Conservation (phyloP, 2,797 vertebrate species). For the Neomorphus geoffroyi region DNA sequence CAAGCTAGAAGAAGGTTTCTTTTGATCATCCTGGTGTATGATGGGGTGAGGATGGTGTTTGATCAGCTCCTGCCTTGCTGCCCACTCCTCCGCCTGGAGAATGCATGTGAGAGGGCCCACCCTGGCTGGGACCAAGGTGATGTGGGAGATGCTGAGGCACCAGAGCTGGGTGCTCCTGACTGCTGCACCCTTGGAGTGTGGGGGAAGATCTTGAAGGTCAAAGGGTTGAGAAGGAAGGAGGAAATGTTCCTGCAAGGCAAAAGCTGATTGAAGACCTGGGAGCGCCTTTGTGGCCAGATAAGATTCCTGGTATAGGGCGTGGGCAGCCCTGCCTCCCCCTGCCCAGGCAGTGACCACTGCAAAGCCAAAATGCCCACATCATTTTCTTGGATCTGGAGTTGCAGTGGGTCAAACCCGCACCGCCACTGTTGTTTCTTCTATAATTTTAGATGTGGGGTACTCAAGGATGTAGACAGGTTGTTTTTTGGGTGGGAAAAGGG, state of each 20-base stretch:
- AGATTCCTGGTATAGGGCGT: not conserved
- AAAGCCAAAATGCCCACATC: not conserved
- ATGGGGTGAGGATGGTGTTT: not conserved
- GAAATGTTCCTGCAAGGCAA: not conserved
- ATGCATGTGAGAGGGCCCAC: rapidly evolving
- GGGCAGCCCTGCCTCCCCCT: not conserved
- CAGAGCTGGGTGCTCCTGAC: not conserved
- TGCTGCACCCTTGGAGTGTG: not conserved
- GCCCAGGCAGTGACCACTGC: not conserved
- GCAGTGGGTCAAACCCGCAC: not conserved
- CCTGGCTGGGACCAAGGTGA: not conserved
- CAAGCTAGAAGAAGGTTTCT: not conserved
- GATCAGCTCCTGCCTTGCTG: not conserved
- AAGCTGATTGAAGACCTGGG: not conserved
- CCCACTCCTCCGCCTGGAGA: not conserved
- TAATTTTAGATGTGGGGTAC: not conserved
- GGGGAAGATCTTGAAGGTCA: not conserved
- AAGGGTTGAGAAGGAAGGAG: not conserved
- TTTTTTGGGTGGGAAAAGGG: not conserved
- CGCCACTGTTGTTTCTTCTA: not conserved
- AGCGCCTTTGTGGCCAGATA: not conserved
- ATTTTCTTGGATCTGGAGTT: not conserved
- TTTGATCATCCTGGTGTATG: not conserved
- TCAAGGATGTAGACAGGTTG: not conserved
- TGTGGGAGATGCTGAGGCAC: not conserved